phyloP scores from a whole-genome alignment of 2,888 invertebrate species.

The Drosophila macrospina region DNA sequence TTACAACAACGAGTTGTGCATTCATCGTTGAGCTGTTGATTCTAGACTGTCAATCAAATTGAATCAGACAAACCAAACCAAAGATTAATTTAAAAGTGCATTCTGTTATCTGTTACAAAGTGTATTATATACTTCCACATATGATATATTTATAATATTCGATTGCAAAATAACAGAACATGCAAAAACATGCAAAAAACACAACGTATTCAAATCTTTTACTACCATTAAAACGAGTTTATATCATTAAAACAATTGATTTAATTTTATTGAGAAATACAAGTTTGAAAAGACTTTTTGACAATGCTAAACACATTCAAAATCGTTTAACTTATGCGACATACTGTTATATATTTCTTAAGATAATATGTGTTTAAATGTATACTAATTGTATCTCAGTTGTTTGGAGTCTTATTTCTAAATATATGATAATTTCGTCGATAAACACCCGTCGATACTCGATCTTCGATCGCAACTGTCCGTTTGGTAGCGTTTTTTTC shows the following conservation, averaged over 20 bases:
- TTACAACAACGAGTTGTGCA: too few species aligned
- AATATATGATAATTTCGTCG: not conserved
- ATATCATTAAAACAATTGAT: not conserved
- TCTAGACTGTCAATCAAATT: not conserved
- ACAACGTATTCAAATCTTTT: too few species aligned
- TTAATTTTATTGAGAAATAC: not conserved
- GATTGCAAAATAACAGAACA: not conserved
- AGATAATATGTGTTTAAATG: not conserved
- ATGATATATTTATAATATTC: not conserved
- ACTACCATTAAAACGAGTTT: conserved; percentile 1
- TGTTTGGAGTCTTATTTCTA: not conserved
- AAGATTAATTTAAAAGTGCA: not conserved
- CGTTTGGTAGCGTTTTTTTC: not conserved
- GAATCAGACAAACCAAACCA: not conserved
- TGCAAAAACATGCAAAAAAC: not conserved
- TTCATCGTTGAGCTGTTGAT: conserved; percentile 1
- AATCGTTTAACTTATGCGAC: not conserved
- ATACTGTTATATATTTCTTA: not conserved
- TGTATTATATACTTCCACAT: not conserved
- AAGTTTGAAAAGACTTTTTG: not conserved
- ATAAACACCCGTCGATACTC: not conserved
- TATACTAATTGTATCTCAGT: too few species aligned
- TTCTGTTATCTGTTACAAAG: not conserved
- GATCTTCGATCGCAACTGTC: not conserved
- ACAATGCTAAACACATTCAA: not conserved